Evolutionary conservation across 2,888 invertebrate genomes (phyloP).

Genomic region (Sturmia bella): DNA sequence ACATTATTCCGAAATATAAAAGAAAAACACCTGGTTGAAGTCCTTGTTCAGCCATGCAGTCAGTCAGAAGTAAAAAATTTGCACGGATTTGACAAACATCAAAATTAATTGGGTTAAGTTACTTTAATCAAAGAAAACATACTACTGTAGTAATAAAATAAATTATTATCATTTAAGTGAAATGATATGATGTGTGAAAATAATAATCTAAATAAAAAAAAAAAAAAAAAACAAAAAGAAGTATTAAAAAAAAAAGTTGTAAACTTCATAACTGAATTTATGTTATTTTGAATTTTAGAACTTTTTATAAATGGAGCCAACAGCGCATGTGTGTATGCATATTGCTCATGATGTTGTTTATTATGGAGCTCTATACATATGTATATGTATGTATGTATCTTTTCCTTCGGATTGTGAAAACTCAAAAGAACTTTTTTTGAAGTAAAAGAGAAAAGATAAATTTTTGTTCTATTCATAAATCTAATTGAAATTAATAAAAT

Average conservation of each 20-base stretch:
- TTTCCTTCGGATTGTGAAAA: too few relatives aligned
- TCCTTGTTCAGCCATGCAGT: constrained; percentile 10
- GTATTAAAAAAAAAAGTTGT: constrained; percentile 26
- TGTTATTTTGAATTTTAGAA: neutral
- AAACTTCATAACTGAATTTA: neutral
- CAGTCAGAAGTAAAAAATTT: constrained; percentile 45
- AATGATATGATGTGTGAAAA: constrained; percentile 57
- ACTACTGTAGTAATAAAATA: constrained; percentile 55
- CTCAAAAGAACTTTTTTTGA: too few relatives aligned
- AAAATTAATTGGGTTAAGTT: constrained; percentile 60
- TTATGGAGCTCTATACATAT: too few relatives aligned
- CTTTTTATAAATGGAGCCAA: too few relatives aligned
- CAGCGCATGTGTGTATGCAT: too few relatives aligned
- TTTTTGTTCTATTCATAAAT: too few relatives aligned
- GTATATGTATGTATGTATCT: too few relatives aligned
- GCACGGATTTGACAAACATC: constrained; percentile 60
- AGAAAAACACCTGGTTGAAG: constrained; percentile 14
- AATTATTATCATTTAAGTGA: constrained; percentile 50
- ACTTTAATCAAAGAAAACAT: constrained; percentile 54
- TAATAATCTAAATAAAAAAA: constrained; percentile 53
- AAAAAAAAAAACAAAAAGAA: constrained; percentile 30
- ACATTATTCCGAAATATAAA: constrained; percentile 16
- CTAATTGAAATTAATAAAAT: too few relatives aligned
- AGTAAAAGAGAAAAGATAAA: too few relatives aligned
- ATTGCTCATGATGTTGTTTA: too few relatives aligned